These are phyloP conservation scores for Habropoda laboriosa DNA, from an alignment of 1,140 invertebrate species.

Conservation along the genomic window DNA sequence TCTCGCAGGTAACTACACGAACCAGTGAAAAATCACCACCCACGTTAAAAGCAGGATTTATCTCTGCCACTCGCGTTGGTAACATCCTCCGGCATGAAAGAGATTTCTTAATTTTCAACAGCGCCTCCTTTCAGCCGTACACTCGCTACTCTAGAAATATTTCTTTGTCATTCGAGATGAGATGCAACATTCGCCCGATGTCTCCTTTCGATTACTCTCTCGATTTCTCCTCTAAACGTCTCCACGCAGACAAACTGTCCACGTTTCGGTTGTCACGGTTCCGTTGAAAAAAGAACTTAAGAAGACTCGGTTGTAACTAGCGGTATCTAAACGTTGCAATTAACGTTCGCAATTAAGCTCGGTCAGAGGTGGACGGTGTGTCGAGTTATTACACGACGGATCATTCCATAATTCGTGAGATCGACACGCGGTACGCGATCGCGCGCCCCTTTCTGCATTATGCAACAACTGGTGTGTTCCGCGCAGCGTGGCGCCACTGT, in stretches of 20 bases:
- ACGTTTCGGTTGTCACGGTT: not conserved
- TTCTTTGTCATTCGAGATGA: not conserved
- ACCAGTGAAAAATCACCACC: not conserved
- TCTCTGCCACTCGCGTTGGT: not conserved
- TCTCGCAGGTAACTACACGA: slow-evolving; percentile 4
- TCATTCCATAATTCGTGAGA: not conserved
- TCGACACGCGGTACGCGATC: not conserved
- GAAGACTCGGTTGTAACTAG: too few relatives aligned
- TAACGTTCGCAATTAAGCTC: slow-evolving; percentile 21
- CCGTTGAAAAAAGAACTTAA: not conserved
- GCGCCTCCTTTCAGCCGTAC: too few relatives aligned
- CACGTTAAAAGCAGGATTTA: slow-evolving; percentile 7
- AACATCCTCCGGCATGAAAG: not conserved
- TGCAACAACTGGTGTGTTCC: not conserved
- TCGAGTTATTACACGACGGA: too few relatives aligned
- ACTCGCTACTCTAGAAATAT: not conserved
- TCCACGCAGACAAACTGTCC: not conserved
- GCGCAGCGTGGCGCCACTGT: not conserved
- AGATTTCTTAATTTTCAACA: not conserved
- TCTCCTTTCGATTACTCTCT: slow-evolving; percentile 6
- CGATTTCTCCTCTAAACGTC: slow-evolving; percentile 1
- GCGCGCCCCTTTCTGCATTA: not conserved
- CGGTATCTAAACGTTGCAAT: not conserved
- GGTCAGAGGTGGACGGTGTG: too few relatives aligned
- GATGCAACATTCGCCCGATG: not conserved